Conservation (phyloP, 2,113 vertebrate genomes). For the Manacus vitellinus region DNA sequence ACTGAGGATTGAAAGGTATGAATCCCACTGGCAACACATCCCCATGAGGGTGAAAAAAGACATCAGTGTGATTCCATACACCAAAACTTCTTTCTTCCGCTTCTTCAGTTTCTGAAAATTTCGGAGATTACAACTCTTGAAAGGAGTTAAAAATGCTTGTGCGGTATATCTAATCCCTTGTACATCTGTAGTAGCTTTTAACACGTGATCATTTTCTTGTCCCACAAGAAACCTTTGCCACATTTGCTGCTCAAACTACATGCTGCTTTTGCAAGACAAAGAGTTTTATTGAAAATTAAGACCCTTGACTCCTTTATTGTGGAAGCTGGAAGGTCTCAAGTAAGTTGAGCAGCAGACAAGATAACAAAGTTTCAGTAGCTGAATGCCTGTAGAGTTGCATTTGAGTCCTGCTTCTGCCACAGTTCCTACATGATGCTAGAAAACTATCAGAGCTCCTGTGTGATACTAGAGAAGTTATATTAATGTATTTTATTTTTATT, state of each 20-base stretch:
- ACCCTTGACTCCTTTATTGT: neutral
- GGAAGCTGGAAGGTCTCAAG: neutral
- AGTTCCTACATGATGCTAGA: neutral
- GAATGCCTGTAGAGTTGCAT: neutral
- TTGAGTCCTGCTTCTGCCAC: neutral
- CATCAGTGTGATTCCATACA: neutral
- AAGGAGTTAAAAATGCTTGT: neutral
- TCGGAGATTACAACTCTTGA: neutral
- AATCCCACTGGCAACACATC: neutral
- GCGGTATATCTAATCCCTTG: neutral
- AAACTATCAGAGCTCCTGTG: neutral
- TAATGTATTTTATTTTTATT: neutral
- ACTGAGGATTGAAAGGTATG: constrained; percentile 18
- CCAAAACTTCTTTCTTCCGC: neutral
- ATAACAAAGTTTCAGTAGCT: neutral
- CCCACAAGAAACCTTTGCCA: neutral
- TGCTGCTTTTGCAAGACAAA: neutral
- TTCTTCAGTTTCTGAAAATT: neutral
- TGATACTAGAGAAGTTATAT: neutral
- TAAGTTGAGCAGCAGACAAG: neutral
- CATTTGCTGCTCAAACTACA: neutral
- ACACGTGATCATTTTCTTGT: neutral
- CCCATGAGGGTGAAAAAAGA: neutral
- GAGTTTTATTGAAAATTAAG: neutral
- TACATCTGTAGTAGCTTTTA: neutral